A percentile compares a stretch with the other conserved stretches of the same genome.
These are phyloP conservation scores for Hoplias malabaricus DNA, from an alignment of 2,113 vertebrate species.

Conservation along the genomic window DNA sequence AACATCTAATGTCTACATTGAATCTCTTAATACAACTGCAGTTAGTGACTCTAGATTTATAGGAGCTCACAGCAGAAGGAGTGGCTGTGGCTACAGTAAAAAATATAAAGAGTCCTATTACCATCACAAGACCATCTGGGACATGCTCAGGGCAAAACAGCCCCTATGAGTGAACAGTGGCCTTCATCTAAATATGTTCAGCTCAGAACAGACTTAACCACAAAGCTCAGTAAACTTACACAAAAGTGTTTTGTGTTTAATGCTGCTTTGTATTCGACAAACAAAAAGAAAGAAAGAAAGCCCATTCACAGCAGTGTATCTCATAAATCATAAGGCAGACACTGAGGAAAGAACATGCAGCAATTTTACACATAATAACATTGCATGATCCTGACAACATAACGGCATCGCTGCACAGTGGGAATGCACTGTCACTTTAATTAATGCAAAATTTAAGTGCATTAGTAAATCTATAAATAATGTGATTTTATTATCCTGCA, in stretches of 20 bases:
- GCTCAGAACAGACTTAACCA: not conserved
- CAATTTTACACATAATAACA: too few species aligned
- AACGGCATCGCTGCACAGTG: too few species aligned
- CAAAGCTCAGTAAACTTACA: not conserved
- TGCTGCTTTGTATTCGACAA: not conserved
- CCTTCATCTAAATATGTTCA: not conserved
- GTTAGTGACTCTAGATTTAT: conserved; percentile 15
- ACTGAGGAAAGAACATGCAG: not conserved
- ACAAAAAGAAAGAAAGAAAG: not conserved
- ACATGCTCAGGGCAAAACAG: conserved; percentile 2
- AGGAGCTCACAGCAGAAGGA: conserved; percentile 2
- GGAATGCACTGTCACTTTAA: too few species aligned
- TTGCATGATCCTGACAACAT: too few species aligned
- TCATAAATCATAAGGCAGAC: not conserved
- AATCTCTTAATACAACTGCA: not conserved
- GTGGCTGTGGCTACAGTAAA: conserved; percentile 12
- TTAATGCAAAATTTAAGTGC: too few species aligned
- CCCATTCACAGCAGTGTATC: not conserved
- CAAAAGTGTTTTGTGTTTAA: not conserved
- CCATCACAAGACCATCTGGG: conserved; percentile 58
- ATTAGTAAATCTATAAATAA: too few species aligned
- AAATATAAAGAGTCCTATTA: conserved; percentile 17
- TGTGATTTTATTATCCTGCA: too few species aligned
- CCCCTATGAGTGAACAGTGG: not conserved
- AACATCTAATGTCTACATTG: not conserved